phyloP scores from a whole-genome alignment of 2,113 vertebrate genomes.

The Coptodon bakossiorum region DNA sequence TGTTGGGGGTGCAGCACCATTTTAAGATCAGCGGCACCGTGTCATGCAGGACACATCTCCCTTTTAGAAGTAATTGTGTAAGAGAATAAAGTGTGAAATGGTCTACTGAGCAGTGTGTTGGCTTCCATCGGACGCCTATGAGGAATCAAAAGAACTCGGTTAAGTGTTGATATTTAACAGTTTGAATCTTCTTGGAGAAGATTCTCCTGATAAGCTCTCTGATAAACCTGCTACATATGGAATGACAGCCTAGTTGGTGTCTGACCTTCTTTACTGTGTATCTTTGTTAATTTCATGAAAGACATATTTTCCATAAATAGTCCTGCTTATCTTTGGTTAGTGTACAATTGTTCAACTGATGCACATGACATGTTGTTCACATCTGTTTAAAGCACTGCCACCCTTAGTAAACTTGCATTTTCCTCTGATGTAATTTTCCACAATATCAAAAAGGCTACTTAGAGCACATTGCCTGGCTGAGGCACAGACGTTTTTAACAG shows the following conservation, averaged over 20 bases:
- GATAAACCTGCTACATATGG: not conserved
- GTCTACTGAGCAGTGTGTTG: not conserved
- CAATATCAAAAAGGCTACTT: not conserved
- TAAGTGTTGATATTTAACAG: not conserved
- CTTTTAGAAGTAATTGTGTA: not conserved
- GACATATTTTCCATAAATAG: not conserved
- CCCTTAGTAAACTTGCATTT: not conserved
- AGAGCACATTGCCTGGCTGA: not conserved
- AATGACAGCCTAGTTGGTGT: not conserved
- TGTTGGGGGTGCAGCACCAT: not conserved
- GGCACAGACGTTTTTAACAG: not conserved
- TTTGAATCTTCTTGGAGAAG: not conserved
- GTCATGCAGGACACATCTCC: not conserved
- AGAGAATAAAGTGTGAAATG: not conserved
- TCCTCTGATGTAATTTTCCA: not conserved
- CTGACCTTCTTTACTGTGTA: not conserved
- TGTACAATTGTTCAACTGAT: not conserved
- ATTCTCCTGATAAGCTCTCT: not conserved
- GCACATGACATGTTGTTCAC: not conserved
- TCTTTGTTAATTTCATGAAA: not conserved
- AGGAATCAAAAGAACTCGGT: fast-evolving
- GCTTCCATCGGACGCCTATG: not conserved
- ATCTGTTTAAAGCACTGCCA: not conserved
- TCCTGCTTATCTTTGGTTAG: not conserved
- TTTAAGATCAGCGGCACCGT: fast-evolving